Evolutionary conservation across 35 echinoderm and acorn worm genomes (phyloP), one percentile per base, ranked within the genome.

Genomic region (Stichopus chloronotus): DNA sequence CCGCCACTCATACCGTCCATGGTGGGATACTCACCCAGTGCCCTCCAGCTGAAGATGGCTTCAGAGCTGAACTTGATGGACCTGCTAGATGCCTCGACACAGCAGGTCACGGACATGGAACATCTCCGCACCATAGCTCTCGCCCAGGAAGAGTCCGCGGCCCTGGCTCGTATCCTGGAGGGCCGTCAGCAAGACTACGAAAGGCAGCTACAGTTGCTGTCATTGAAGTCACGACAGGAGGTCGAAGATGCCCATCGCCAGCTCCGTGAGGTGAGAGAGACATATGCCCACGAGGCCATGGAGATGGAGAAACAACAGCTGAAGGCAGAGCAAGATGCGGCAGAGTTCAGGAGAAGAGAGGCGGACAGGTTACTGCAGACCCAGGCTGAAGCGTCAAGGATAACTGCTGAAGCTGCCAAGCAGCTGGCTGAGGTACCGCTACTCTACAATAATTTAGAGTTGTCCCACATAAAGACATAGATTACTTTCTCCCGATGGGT

Each of bases 331-430:
- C 92, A 93, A 78, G 97, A 98, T 19, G 95, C 95, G 1, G 77
- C 93, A 43, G 91, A 94, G n/a, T 59, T 90, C 17, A 87, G 78
- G 10, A 94, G 80, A 53, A 90, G 86, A 17, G 59, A 82, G 0
- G 90, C 94, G 14, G 88, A 91, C 10, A 90, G 92, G 55, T 57
- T 98, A 8, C 58, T 96, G 9, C 56, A 94, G 91, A 89, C 93
- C 5, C 97, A 98, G 86, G 97, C 95, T 11, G 97, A 98, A 85
- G 95, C 94, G 9, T 95, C 97, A 7, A 96, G 86, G 88, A 93
- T 94, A 22, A 98, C 97, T 19, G 97, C 97, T 59, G 97, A 98
- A 90, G 97, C 97, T 52, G 97, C 97, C 11, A 98, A 93, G 77
- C 94, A 98, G 65, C 86, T 98, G 19, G 95, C 97, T 72, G 94